These are phyloP conservation scores for Polietes domitor DNA, from an alignment of 2,888 invertebrate genomes.

Conservation along the genomic window DNA sequence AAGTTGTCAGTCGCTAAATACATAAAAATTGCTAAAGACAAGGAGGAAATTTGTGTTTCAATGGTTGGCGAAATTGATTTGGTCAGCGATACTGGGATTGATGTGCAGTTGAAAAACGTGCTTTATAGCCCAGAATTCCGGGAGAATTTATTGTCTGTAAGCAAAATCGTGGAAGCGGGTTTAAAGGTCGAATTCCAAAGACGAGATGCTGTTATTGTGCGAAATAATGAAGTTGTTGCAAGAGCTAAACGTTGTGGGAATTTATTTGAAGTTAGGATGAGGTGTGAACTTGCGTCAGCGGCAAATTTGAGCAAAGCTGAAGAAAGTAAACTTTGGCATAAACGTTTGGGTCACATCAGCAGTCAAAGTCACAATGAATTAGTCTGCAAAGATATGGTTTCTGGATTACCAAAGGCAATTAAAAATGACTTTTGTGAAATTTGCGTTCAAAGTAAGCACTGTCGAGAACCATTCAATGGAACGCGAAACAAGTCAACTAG, in stretches of 20 bases:
- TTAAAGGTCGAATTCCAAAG: too few species aligned
- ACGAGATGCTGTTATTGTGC: too few species aligned
- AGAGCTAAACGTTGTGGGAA: not conserved
- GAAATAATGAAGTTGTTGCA: conserved; percentile 66
- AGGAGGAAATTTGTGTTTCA: not conserved
- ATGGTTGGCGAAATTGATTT: not conserved
- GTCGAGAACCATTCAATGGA: conserved; percentile 37
- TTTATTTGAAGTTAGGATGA: too few species aligned
- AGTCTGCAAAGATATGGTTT: not conserved
- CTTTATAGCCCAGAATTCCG: conserved; percentile 33
- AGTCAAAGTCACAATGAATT: not conserved
- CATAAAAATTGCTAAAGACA: conserved; percentile 16
- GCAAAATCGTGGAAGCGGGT: conserved; percentile 68
- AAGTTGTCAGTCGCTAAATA: not conserved
- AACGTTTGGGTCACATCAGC: conserved; percentile 6
- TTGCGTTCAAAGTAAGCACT: conserved; percentile 18
- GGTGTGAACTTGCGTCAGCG: not conserved
- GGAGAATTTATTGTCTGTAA: conserved; percentile 71
- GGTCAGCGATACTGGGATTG: conserved; percentile 17
- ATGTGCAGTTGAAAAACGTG: conserved; percentile 31
- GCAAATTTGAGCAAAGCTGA: not conserved
- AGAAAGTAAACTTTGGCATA: conserved; percentile 3
- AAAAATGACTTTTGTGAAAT: conserved; percentile 11
- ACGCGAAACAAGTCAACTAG: conserved; percentile 12
- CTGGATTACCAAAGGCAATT: not conserved